Percentiles rank a stretch among this genome's conserved stretches.
These are phyloP conservation scores for Perithous albicinctus DNA, from an alignment of 2,888 invertebrate species.

Conservation along the genomic window DNA sequence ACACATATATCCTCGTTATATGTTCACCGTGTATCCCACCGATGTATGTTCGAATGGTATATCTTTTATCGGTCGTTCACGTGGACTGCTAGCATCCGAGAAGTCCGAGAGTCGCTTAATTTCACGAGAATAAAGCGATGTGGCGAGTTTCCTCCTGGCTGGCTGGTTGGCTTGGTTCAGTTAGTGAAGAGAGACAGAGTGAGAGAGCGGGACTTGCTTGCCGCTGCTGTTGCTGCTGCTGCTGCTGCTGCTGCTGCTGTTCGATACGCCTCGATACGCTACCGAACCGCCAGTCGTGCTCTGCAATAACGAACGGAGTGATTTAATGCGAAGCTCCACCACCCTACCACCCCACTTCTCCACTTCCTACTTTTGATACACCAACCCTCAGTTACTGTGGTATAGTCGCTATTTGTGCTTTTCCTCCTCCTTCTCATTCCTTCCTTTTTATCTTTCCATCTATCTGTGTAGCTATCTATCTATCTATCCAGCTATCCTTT, in stretches of 20 bases:
- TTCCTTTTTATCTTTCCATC: constrained; percentile 17
- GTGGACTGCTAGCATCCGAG: constrained; percentile 11
- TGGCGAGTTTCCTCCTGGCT: constrained; percentile 31
- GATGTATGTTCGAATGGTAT: not conserved
- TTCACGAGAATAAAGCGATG: constrained; percentile 56
- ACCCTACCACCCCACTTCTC: constrained; percentile 50
- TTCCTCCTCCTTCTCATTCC: too few species aligned
- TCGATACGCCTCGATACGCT: constrained; percentile 56
- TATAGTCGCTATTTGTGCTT: constrained; percentile 46
- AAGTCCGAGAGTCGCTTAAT: constrained; percentile 51
- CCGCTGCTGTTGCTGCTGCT: too few species aligned
- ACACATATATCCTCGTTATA: not conserved
- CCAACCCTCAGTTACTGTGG: not conserved
- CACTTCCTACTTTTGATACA: constrained; percentile 37
- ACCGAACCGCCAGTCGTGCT: constrained; percentile 27
- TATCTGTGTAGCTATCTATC: constrained; percentile 36
- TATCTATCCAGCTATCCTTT: constrained; percentile 20
- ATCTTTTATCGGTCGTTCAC: constrained; percentile 27
- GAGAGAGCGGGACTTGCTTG: constrained; percentile 19
- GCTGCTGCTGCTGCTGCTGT: constrained; percentile 17
- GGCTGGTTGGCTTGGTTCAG: constrained; percentile 34
- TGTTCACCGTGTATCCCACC: not conserved
- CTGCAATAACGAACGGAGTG: constrained; percentile 67
- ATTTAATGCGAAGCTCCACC: constrained; percentile 64
- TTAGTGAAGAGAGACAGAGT: too few species aligned